These are phyloP conservation scores for Nycteola revayana DNA, from an alignment of 2,888 invertebrate species.

Conservation along the genomic window DNA sequence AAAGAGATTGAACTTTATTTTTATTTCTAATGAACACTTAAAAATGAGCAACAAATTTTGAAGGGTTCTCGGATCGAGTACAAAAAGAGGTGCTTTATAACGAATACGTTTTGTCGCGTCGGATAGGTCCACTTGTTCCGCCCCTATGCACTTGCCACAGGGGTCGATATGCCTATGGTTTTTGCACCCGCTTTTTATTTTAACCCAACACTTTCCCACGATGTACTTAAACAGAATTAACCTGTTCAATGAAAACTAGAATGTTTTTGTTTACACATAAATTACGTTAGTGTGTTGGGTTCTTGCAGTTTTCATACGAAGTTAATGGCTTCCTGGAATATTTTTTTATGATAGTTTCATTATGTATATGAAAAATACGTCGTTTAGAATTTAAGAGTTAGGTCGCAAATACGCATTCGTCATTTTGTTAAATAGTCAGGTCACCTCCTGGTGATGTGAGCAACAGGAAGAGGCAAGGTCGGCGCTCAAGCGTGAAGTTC, in stretches of 20 bases:
- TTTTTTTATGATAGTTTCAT: too few species aligned
- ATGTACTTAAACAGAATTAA: slow-evolving; percentile 50
- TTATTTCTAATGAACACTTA: too few species aligned
- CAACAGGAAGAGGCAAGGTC: slow-evolving; percentile 76
- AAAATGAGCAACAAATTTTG: not conserved
- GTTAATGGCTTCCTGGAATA: slow-evolving; percentile 22
- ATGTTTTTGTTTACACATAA: slow-evolving; percentile 38
- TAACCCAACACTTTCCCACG: slow-evolving; percentile 67
- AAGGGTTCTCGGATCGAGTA: not conserved
- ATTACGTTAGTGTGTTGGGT: slow-evolving; percentile 20
- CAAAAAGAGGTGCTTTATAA: slow-evolving; percentile 11
- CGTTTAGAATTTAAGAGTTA: too few species aligned
- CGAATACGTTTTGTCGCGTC: slow-evolving; percentile 20
- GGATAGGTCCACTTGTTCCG: slow-evolving; percentile 71
- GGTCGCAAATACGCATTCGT: too few species aligned
- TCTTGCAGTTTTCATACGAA: slow-evolving; percentile 25
- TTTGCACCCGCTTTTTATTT: slow-evolving; percentile 70
- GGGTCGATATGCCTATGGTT: slow-evolving; percentile 66
- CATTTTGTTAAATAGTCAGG: slow-evolving; percentile 33
- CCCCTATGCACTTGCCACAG: slow-evolving; percentile 76
- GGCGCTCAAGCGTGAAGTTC: slow-evolving; percentile 74
- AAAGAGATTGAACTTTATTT: too few species aligned
- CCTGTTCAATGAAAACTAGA: slow-evolving; percentile 50
- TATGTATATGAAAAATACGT: too few species aligned
- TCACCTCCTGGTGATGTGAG: slow-evolving; percentile 44